A percentile compares a stretch with the other conserved stretches of the same genome.
phyloP scores from a whole-genome alignment of 2,113 vertebrate species.

The Tetrax tetrax region DNA sequence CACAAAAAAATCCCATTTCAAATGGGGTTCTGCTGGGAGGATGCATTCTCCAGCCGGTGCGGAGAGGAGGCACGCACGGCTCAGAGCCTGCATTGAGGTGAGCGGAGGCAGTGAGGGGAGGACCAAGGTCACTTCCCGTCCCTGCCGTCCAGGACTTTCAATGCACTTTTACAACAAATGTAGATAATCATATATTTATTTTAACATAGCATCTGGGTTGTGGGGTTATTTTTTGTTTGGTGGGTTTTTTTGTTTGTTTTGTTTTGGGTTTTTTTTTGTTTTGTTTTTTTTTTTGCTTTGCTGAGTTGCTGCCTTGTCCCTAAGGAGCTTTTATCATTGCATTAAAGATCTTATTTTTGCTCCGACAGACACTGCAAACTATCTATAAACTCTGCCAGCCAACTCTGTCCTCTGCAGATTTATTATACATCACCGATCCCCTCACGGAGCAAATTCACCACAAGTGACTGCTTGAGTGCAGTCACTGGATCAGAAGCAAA shows the following conservation, averaged over 20 bases:
- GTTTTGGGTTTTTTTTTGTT: too few relatives aligned
- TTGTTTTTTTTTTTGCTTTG: background rate
- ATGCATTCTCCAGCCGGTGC: background rate
- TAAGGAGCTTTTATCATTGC: background rate
- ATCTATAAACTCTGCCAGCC: background rate
- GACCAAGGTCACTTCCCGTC: background rate
- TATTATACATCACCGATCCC: background rate
- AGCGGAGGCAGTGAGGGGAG: background rate
- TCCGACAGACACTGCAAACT: background rate
- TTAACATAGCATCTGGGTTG: background rate
- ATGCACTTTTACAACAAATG: background rate
- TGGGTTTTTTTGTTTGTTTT: too few relatives aligned
- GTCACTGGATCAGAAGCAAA: background rate
- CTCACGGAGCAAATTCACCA: background rate
- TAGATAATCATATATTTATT: background rate
- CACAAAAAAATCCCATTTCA: background rate
- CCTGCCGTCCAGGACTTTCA: background rate
- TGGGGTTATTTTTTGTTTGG: too few relatives aligned
- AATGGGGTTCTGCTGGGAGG: accelerated
- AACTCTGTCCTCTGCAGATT: background rate
- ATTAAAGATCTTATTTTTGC: background rate
- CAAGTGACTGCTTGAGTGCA: background rate
- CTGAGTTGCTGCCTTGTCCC: background rate
- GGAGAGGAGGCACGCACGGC: background rate
- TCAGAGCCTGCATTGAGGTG: accelerated